Evolutionary conservation across 1,140 invertebrate genomes (phyloP), one percentile per base, ranked within the genome.

Genomic region (Drosophila kanapiae): DNA sequence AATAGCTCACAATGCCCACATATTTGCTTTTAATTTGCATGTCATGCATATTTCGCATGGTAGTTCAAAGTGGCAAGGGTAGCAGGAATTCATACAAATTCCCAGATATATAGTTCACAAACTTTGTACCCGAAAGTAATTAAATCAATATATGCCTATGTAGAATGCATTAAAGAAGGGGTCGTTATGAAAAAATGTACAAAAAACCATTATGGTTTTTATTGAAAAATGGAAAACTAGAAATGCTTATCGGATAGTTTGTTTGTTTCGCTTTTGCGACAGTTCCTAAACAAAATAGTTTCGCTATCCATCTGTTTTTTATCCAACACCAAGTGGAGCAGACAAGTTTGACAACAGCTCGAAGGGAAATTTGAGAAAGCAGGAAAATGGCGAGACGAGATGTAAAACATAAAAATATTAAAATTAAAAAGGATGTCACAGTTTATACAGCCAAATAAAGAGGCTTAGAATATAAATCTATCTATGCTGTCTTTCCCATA

Each of bases 21-120:
- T 56, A 70, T 68, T 70, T 70, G 48, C 67, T 70, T 70, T 70
- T 70, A 68, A 70, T 70, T 70, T 54, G 13, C 67, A 63, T 43
- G 61, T 43, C 38, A 33, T 61, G 38, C 57, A 64, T 64, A 64
- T 64, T 61, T 64, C 13, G 38, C 23, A 31, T 27, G n/a, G 7
- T n/a, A 27, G 38, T 42, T 9, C n/a, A 60, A 42, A 11, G 27
- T 7, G 14, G 9, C 27, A 18, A 3, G 6, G 3, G n/a, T 42
- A 8, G 29, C 13, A n/a, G 11, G 14, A n/a, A 40, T n/a, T 57
- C 54, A 40, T 16, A 57, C 11, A 42, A 57, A 40, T 16, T 57
- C 35, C 35, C 11, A n/a, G 14, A 27, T 42, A 23, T 23, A 2
- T 23, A 60, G 40, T 18, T 61, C 38, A 23, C 27, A 31, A 10